phyloP scores from a whole-genome alignment of 2,888 invertebrate genomes.

The Cantharis rufa region DNA sequence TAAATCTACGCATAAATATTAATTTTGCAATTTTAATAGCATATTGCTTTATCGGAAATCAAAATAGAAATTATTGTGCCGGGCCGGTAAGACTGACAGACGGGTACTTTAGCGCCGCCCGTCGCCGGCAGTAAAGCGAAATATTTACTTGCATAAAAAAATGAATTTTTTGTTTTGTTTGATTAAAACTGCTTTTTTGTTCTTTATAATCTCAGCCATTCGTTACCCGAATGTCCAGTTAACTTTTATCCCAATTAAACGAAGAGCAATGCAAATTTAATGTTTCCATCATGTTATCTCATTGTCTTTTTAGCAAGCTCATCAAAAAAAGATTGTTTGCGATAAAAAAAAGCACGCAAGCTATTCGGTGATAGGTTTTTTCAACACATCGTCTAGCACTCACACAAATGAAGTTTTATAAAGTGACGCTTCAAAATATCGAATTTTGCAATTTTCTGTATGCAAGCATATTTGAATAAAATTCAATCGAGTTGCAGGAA shows the following conservation, averaged over 20 bases:
- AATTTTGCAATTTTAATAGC: background rate
- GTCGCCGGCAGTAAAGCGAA: too few species aligned
- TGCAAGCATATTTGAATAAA: background rate
- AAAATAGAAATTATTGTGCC: too few species aligned
- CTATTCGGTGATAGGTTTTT: background rate
- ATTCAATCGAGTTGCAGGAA: background rate
- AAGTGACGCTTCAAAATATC: background rate
- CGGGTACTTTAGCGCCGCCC: too few species aligned
- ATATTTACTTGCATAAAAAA: too few species aligned
- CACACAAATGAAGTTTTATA: background rate
- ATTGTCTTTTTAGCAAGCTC: background rate
- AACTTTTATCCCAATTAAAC: background rate
- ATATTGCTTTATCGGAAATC: too few species aligned
- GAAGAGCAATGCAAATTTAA: background rate
- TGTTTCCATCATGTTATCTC: background rate
- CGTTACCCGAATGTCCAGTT: background rate
- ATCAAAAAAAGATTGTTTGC: conserved; percentile 1
- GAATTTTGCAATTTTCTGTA: background rate
- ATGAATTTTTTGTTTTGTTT: too few species aligned
- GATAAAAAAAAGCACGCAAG: background rate
- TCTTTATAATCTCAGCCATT: background rate
- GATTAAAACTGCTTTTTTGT: too few species aligned
- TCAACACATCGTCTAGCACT: background rate
- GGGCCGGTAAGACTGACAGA: too few species aligned
- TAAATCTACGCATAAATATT: background rate